phyloP scores from a whole-genome alignment of 37 sponge, comb jelly and placozoan genomes.

The Dysidea cf. avara region DNA sequence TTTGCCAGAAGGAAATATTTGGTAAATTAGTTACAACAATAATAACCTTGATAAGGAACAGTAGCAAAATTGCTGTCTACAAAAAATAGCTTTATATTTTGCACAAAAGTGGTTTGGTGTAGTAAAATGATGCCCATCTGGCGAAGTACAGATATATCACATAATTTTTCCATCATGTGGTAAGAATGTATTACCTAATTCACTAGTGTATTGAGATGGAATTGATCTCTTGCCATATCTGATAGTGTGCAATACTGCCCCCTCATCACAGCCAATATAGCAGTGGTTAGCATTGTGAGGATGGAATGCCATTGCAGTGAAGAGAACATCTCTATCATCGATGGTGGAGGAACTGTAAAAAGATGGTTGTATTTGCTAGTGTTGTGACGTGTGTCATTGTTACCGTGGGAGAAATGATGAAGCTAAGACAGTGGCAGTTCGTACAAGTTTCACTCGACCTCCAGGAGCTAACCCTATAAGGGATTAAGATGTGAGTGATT shows the following conservation, averaged over 20 bases:
- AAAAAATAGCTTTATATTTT: too few relatives aligned
- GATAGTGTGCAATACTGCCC: conserved; percentile 28
- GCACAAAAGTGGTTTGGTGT: too few relatives aligned
- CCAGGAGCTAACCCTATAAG: conserved; percentile 74
- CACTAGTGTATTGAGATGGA: conserved; percentile 23
- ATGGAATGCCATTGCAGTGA: conserved; percentile 22
- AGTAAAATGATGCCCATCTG: too few relatives aligned
- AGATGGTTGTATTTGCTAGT: too few relatives aligned
- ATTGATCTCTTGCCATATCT: conserved; percentile 50
- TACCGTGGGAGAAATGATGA: not conserved
- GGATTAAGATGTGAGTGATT: too few relatives aligned
- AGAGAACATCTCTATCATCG: too few relatives aligned
- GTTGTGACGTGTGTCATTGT: too few relatives aligned
- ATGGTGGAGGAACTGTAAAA: too few relatives aligned
- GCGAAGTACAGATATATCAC: too few relatives aligned
- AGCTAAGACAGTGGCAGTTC: conserved; percentile 49
- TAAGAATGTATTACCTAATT: not conserved
- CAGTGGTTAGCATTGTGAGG: conserved; percentile 59
- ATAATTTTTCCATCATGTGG: too few relatives aligned
- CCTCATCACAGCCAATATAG: conserved; percentile 58
- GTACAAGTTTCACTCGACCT: conserved; percentile 78
- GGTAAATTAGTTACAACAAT: not conserved
- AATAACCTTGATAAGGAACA: not conserved
- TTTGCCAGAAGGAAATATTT: not conserved
- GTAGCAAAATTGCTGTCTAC: too few relatives aligned